phyloP scores from a whole-genome alignment of 2,113 vertebrate species.

The Myanophis thanlyinensis region DNA sequence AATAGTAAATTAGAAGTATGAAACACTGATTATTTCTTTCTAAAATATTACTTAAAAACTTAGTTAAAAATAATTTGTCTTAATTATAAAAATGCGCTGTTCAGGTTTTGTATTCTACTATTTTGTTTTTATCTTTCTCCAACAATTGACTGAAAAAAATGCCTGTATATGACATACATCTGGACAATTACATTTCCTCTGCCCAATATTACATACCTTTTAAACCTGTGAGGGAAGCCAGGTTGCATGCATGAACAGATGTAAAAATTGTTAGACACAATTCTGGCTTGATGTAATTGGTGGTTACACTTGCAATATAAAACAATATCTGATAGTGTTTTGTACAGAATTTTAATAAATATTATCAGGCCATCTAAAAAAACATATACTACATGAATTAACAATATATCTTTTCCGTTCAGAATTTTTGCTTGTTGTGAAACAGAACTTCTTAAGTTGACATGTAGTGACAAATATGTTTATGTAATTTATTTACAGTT shows the following conservation, averaged over 20 bases:
- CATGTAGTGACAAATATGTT: background rate
- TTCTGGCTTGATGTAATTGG: constrained; percentile 9
- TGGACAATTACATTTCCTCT: constrained; percentile 1
- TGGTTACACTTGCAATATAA: constrained; percentile 10
- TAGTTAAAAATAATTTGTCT: background rate
- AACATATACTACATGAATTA: constrained; percentile 1
- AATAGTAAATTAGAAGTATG: background rate
- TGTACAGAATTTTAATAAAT: constrained; percentile 22
- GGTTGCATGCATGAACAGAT: background rate
- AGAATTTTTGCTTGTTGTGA: constrained; percentile 11
- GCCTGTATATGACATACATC: constrained; percentile 39
- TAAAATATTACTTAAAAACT: constrained; percentile 22
- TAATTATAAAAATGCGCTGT: constrained; percentile 29
- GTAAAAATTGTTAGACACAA: constrained; percentile 1
- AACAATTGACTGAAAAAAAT: constrained; percentile 40
- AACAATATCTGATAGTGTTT: constrained; percentile 27
- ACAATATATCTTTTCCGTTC: constrained; percentile 22
- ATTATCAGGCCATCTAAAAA: constrained; percentile 29
- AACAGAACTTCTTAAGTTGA: constrained; percentile 28
- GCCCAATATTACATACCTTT: constrained; percentile 6
- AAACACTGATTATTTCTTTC: background rate
- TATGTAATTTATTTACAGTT: constrained; percentile 10
- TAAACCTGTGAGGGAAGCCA: constrained; percentile 38
- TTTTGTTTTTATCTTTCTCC: constrained; percentile 26
- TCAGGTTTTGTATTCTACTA: background rate